Percentiles rank a stretch among this genome's conserved stretches.
phyloP scores from a whole-genome alignment of 1,140 invertebrate genomes.

The Drosophila albomicans region DNA sequence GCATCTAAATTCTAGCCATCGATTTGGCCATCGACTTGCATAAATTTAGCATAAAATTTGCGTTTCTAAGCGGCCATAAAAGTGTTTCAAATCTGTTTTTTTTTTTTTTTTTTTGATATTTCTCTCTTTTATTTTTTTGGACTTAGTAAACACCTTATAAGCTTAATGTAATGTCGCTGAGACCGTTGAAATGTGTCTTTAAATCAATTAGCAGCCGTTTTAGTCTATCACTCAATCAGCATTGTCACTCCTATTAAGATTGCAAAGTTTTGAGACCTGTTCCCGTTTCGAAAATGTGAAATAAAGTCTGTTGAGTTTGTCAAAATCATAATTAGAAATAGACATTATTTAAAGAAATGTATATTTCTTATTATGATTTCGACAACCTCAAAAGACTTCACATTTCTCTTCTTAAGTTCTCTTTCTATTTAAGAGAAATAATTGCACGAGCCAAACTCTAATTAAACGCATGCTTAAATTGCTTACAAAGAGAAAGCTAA shows the following conservation, averaged over 20 bases:
- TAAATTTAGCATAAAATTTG: slow-evolving; percentile 68
- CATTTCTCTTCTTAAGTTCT: too few species aligned
- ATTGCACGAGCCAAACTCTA: too few species aligned
- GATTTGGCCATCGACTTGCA: slow-evolving; percentile 49
- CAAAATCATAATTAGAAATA: too few species aligned
- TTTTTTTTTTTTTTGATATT: slow-evolving; percentile 2
- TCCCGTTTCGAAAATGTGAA: too few species aligned
- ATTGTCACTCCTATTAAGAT: slow-evolving; percentile 32
- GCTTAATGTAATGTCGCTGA: slow-evolving; percentile 71
- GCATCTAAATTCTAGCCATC: slow-evolving; percentile 52
- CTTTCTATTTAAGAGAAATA: too few species aligned
- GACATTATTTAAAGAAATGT: too few species aligned
- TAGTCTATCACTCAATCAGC: slow-evolving; percentile 44
- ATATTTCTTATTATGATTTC: too few species aligned
- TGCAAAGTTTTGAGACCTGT: slow-evolving; percentile 3
- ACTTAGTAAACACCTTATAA: slow-evolving; percentile 77
- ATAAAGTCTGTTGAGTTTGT: too few species aligned
- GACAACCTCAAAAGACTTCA: too few species aligned
- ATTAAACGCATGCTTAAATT: too few species aligned
- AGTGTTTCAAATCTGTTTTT: slow-evolving; percentile 32
- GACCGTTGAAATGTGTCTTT: slow-evolving; percentile 65
- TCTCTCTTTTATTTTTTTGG: slow-evolving; percentile 9
- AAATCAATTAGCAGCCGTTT: slow-evolving; percentile 49
- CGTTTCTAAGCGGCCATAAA: slow-evolving; percentile 49
- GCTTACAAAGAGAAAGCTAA: too few species aligned